A percentile compares a stretch with the other conserved stretches of the same genome.
Conservation (phyloP, 2,797 vertebrate genomes). For the Botia kubotai region DNA sequence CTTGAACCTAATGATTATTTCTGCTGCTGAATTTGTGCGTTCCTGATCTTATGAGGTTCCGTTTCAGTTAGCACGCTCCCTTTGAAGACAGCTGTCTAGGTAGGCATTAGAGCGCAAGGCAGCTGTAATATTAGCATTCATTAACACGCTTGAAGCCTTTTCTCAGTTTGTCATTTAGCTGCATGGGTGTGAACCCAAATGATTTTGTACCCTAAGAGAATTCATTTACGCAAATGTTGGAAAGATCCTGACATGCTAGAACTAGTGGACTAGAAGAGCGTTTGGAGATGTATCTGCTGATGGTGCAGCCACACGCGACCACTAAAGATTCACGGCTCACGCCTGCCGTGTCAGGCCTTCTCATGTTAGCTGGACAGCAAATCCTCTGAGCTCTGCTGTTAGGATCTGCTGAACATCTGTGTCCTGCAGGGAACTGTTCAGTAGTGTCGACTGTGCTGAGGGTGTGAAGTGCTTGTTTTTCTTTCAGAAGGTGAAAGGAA, state of each 20-base stretch:
- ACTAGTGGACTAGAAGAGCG: not conserved
- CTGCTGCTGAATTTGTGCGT: not conserved
- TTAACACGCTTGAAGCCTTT: not conserved
- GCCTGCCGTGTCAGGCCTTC: slow-evolving; percentile 33
- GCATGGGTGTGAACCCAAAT: not conserved
- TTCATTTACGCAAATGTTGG: not conserved
- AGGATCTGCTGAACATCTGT: not conserved
- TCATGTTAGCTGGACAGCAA: not conserved
- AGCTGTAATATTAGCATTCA: not conserved
- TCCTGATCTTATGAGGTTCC: not conserved
- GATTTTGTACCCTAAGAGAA: slow-evolving; percentile 10
- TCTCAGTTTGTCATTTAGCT: not conserved
- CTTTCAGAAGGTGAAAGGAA: not conserved
- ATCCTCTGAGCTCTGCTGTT: not conserved
- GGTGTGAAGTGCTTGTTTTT: not conserved
- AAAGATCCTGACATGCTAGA: not conserved
- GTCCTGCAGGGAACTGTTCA: not conserved
- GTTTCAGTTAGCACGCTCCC: not conserved
- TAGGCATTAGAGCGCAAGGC: not conserved
- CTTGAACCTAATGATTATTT: slow-evolving; percentile 12
- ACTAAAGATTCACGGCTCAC: not conserved
- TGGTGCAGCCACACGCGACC: slow-evolving; percentile 22
- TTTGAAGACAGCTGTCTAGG: not conserved
- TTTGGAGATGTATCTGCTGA: slow-evolving; percentile 9
- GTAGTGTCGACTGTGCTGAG: not conserved